These are phyloP conservation scores for Melanerpes aurifrons DNA, from an alignment of 2,113 vertebrate species.

Conservation along the genomic window DNA sequence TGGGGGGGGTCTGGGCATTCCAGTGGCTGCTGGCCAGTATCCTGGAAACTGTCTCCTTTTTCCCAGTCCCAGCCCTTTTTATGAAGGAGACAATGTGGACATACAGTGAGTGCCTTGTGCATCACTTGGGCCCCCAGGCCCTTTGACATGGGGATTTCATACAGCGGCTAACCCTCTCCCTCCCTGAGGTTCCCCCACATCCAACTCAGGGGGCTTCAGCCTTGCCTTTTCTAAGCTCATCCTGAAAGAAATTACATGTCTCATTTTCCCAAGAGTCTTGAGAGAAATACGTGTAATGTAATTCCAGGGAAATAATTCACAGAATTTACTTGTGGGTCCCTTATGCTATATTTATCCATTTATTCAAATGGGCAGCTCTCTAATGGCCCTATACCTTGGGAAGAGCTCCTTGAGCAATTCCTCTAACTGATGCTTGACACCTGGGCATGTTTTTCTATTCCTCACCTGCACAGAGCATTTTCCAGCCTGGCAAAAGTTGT, in stretches of 20 bases:
- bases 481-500: neutral
- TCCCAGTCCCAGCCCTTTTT: constrained; percentile 81
- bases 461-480: neutral
- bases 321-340: neutral
- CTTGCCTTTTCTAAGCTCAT: constrained; percentile 31
- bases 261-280: neutral
- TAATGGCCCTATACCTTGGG: neutral
- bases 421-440: neutral
- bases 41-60: constrained; percentile 82
- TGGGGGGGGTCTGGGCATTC: constrained; percentile 80
- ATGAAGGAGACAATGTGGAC: constrained; percentile 82
- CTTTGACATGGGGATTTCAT: constrained; percentile 73
- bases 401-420: neutral
- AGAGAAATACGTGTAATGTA: constrained; percentile 8
- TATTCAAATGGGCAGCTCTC: neutral
- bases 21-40: constrained; percentile 78
- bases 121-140: constrained; percentile 73
- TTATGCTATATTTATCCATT: neutral
- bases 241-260: neutral
- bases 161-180: constrained; percentile 51
- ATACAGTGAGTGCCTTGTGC: constrained; percentile 82
- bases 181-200: constrained; percentile 22
- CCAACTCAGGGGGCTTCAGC: constrained; percentile 24
- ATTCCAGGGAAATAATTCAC: neutral
- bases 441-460: neutral